Evolutionary conservation across 1,140 invertebrate species (phyloP).

Genomic region (Rhysida immarginata): DNA sequence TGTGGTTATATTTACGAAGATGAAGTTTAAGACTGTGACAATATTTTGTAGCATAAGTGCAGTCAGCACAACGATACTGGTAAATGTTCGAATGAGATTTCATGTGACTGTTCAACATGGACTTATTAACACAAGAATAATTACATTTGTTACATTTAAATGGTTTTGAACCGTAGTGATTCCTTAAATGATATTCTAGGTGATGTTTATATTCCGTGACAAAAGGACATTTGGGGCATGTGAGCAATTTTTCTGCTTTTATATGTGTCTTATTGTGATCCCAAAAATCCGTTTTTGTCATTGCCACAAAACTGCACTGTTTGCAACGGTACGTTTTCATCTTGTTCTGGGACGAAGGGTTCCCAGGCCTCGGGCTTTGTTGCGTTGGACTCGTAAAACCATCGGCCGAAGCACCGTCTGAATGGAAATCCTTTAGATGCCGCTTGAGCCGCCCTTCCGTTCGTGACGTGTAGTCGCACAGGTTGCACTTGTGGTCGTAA

Average conservation of each 20-base stretch:
- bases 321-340: conserved; percentile 84
- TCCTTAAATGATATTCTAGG: conserved; percentile 88
- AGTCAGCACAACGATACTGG: conserved; percentile 87
- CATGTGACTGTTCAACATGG: conserved; percentile 96
- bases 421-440: conserved; percentile 30
- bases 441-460: conserved; percentile 36
- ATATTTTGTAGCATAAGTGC: conserved; percentile 96
- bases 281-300: conserved; percentile 87
- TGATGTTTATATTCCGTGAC: conserved; percentile 99
- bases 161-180: conserved; percentile 90
- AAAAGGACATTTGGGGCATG: conserved; percentile 84
- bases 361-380: conserved; percentile 52
- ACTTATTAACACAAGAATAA: conserved; percentile 95
- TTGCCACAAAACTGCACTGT: conserved; percentile 66
- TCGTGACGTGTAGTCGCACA: conserved; percentile 20
- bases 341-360: conserved; percentile 66
- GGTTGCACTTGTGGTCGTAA: conserved; percentile 18
- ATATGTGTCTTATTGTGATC: conserved; percentile 80
- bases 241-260: conserved; percentile 76
- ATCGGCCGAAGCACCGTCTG: neutral
- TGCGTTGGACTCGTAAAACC: conserved; percentile 17
- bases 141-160: conserved; percentile 86
- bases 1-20: conserved; percentile 77
- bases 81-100: conserved; percentile 96
- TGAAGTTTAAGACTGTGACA: conserved; percentile 95